A percentile compares a stretch with the other conserved stretches of the same genome.
These are phyloP conservation scores for Asarcornis scutulata DNA, from an alignment of 2,113 vertebrate species.

Conservation along the genomic window DNA sequence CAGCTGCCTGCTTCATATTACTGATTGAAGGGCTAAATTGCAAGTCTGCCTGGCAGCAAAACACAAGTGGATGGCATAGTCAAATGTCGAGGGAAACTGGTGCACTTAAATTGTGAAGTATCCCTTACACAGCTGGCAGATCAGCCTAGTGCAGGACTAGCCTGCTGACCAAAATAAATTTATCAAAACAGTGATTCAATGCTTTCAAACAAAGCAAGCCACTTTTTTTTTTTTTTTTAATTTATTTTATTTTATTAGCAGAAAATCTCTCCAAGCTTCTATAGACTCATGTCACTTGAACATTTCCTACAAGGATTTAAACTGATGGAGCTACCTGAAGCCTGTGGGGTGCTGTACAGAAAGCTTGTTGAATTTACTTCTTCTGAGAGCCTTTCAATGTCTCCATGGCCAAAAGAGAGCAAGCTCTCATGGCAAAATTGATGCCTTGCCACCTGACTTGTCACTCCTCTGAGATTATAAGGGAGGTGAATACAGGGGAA, in stretches of 20 bases:
- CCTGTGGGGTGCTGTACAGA: not conserved
- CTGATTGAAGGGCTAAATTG: not conserved
- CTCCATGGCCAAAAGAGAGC: not conserved
- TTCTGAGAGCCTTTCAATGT: not conserved
- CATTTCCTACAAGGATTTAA: not conserved
- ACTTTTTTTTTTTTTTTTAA: not conserved
- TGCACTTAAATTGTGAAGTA: not conserved
- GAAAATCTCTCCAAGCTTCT: not conserved
- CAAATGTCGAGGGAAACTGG: not conserved
- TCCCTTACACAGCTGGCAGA: not conserved
- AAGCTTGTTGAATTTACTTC: not conserved
- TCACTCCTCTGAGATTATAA: not conserved
- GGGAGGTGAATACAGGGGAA: not conserved
- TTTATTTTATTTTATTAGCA: not conserved
- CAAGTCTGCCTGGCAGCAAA: not conserved
- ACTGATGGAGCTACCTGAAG: not conserved
- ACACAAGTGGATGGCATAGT: not conserved
- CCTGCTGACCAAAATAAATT: not conserved
- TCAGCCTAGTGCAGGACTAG: not conserved
- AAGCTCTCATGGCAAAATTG: not conserved
- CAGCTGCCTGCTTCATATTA: not conserved
- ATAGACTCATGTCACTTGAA: not conserved
- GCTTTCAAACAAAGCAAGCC: not conserved
- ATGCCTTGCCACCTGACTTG: not conserved
- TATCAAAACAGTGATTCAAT: not conserved